Evolutionary conservation across 2,113 vertebrate species (phyloP), one percentile per base, ranked within the genome.

Genomic region (Chaetodon trifascialis): DNA sequence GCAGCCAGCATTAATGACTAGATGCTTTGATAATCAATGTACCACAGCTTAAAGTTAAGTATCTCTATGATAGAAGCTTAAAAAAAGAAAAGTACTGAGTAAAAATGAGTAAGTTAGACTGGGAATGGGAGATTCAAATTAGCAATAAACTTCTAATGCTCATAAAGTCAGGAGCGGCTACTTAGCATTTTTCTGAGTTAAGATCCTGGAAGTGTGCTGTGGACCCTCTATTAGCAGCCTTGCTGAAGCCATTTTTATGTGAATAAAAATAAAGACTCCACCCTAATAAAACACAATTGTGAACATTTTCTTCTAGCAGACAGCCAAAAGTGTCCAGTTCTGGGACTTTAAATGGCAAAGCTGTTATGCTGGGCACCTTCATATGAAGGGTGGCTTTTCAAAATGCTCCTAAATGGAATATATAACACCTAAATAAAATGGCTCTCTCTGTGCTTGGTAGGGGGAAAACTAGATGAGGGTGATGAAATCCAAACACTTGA

Each of bases 241-340:
- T 7, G 86, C 84, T 69, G 58, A 89, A 87, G 81, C 82, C 65
- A 64, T 84, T 90, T 91, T 90, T 89, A 86, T 86, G 75, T 71
- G 88, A 90, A 83, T 87, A 88, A 92, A 91, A 91, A 82, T 79
- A 85, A 79, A 76, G 80, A 87, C 86, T 89, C 83, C 90, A 86
- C 54, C 88, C 82, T 90, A 90, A 92, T 92, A 88, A 94, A 88
- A 92, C 84, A 86, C 83, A 83, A 90, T 74, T 82, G 87, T 89
- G 86, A 74, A 79, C 83, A 87, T 87, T 90, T 91, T 91, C 90
- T 94, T 80, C 82, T 55, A 68, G 51, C 66, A 11, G 63, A 34
- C 79, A 68, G 91, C 92, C 70, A 91, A 90, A 68, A n/a, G 73
- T 58, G 80, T 90, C 87, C 73, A 81, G 69, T 73, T 82, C 73